These are phyloP conservation scores for Rhagologus leucostigma DNA, from an alignment of 2,113 vertebrate species.

Conservation along the genomic window DNA sequence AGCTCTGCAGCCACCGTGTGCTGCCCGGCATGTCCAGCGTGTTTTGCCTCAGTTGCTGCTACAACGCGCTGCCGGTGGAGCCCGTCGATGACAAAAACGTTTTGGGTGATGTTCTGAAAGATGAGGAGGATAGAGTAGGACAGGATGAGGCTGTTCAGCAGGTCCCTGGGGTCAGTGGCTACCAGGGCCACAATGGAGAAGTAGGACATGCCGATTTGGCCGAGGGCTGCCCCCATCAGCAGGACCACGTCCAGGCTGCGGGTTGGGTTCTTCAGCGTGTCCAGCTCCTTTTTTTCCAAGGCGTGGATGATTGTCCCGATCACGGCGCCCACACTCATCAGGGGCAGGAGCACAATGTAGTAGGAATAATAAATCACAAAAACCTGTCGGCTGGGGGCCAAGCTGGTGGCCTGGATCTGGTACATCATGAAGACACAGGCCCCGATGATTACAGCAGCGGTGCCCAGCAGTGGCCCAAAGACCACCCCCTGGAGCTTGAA, in stretches of 20 bases:
- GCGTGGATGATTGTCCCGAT: conserved; percentile 73
- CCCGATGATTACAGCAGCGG: conserved; percentile 65
- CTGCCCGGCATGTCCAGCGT: fast-evolving
- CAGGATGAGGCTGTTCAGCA: conserved; percentile 79
- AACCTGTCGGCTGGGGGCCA: conserved; percentile 10
- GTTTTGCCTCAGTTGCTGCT: not conserved
- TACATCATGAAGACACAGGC: conserved; percentile 79
- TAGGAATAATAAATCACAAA: conserved; percentile 84
- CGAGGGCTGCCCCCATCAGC: conserved; percentile 79
- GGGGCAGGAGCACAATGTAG: conserved; percentile 74
- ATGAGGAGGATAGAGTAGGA: conserved; percentile 82
- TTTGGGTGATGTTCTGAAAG: conserved; percentile 85
- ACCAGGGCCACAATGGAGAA: conserved; percentile 87
- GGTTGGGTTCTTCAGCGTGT: conserved; percentile 80
- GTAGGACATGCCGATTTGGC: conserved; percentile 83
- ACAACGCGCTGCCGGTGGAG: conserved; percentile 73
- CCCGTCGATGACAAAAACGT: conserved; percentile 89
- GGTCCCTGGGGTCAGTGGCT: conserved; percentile 47
- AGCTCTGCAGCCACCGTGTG: not conserved
- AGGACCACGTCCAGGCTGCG: conserved; percentile 85
- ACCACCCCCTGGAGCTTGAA: conserved; percentile 69
- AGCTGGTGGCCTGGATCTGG: conserved; percentile 75
- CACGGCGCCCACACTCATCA: conserved; percentile 78
- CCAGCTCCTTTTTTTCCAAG: conserved; percentile 74
- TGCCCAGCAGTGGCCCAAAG: conserved; percentile 76